Evolutionary conservation across 1,140 invertebrate genomes (phyloP), one percentile per base, ranked within the genome.

Genomic region (Panulirus ornatus): DNA sequence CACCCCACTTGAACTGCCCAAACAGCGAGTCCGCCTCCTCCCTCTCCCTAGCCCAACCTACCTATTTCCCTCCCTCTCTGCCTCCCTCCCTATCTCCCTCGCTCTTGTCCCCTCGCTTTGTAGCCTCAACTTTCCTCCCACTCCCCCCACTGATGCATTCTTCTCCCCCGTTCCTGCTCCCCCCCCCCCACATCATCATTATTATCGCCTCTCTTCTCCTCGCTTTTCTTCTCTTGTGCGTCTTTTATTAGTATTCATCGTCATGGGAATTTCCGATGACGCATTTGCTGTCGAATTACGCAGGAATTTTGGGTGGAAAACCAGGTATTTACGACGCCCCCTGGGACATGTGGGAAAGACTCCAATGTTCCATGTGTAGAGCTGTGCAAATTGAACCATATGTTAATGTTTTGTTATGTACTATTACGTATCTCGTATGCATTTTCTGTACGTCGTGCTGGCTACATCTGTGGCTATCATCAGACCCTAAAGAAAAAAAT

Each of bases 161-260:
- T 58, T 66, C 58, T 83, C 81, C 38, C 40, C 40, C 9, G 14
- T 16, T 76, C 40, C 34, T 76, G n/a, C 34, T 76, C 40, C n/a
- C 40, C 40, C 40, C 40, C 73, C 40, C 76, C 38, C 66, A 16
- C 40, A 38, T 58, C 58, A 63, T 71, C 47, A 70, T 30, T 71
- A 51, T 58, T 58, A 63, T 30, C 47, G 36, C 34, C 79, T 42
- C 42, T 30, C 44, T 34, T 30, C 30, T 58, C 38, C 47, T 58
- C 66, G 16, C 40, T 84, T 70, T 84, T 47, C 82, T 84, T 84
- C 22, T 84, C 82, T n/a, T 70, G 63, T 34, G 16, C 30, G 6
- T 27, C 51, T 58, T 81, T 81, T 81, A 81, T 81, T 81, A 58
- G 78, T 47, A 81, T 81, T 81, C 47, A 58, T 81, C 47, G 11